Conservation (phyloP, 2,888 invertebrate species). For the Pachymerium ferrugineum region DNA sequence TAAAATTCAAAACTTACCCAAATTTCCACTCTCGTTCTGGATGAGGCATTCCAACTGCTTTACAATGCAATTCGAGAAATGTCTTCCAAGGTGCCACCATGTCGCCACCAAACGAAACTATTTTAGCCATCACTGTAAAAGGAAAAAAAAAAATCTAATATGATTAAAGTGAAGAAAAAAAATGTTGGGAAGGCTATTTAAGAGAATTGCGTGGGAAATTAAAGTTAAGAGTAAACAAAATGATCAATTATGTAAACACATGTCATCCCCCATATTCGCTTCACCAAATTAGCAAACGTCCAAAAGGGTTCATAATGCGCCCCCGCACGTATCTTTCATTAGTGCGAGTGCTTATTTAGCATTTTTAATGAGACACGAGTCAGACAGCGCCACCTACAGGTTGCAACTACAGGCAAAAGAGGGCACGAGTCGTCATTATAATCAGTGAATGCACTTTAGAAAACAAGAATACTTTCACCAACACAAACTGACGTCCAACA, state of each 20-base stretch:
- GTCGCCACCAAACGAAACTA: conserved; percentile 90
- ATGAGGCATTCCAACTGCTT: conserved; percentile 84
- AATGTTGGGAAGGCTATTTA: too few species aligned
- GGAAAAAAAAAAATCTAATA: conserved; percentile 33
- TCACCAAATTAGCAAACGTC: not conserved
- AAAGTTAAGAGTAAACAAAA: not conserved
- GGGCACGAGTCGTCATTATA: too few species aligned
- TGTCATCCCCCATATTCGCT: not conserved
- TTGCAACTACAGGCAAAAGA: conserved; percentile 37
- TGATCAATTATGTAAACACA: conserved; percentile 18
- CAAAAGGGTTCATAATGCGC: not conserved
- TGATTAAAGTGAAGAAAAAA: too few species aligned
- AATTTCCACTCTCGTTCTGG: conserved; percentile 74
- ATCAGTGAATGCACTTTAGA: too few species aligned
- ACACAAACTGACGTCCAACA: too few species aligned
- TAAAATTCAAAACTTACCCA: conserved; percentile 32
- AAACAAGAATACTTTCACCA: too few species aligned
- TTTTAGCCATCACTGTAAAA: conserved; percentile 77
- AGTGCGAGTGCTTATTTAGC: not conserved
- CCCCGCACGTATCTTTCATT: conserved; percentile 14
- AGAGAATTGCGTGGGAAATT: too few species aligned
- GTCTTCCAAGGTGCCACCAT: conserved; percentile 63
- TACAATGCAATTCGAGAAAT: conserved; percentile 83
- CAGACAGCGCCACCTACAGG: not conserved
- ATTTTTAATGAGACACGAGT: not conserved